Evolutionary conservation across 2,888 invertebrate genomes (phyloP).

Genomic region (Dyspetes luteomarginatus): DNA sequence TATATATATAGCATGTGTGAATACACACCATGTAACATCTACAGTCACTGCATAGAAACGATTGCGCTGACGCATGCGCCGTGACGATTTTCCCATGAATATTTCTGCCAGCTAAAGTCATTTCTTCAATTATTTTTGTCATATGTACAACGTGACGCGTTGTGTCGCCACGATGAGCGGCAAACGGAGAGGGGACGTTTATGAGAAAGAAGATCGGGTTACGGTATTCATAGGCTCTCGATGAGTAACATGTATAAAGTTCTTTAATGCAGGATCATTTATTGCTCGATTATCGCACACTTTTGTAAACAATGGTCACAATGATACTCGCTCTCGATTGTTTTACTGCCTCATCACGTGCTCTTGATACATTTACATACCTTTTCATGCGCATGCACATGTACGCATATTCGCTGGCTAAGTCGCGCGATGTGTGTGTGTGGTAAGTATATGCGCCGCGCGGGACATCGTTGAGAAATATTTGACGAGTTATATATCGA

Average conservation of each 20-base stretch:
- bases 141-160: constrained; percentile 47
- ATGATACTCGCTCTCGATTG: neutral
- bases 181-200: neutral
- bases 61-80: constrained; percentile 51
- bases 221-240: constrained; percentile 26
- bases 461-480: too few species aligned
- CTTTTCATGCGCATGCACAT: too few species aligned
- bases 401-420: neutral
- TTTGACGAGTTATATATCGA: too few species aligned
- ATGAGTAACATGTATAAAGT: constrained; percentile 25
- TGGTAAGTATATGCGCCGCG: too few species aligned
- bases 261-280: constrained; percentile 36
- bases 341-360: neutral
- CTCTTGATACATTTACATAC: neutral
- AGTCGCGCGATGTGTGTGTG: neutral
- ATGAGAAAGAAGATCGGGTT: constrained; percentile 45
- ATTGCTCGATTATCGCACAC: constrained; percentile 48
- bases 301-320: constrained; percentile 28
- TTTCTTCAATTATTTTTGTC: constrained; percentile 55
- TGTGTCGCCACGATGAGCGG: neutral
- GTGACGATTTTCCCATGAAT: constrained; percentile 49
- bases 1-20: constrained; percentile 7
- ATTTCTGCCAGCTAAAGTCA: constrained; percentile 44
- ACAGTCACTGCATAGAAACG: neutral
- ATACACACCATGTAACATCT: constrained; percentile 6